Evolutionary conservation across 2,888 invertebrate species (phyloP), one percentile per base, ranked within the genome.

Genomic region (Hedychridium roseum): DNA sequence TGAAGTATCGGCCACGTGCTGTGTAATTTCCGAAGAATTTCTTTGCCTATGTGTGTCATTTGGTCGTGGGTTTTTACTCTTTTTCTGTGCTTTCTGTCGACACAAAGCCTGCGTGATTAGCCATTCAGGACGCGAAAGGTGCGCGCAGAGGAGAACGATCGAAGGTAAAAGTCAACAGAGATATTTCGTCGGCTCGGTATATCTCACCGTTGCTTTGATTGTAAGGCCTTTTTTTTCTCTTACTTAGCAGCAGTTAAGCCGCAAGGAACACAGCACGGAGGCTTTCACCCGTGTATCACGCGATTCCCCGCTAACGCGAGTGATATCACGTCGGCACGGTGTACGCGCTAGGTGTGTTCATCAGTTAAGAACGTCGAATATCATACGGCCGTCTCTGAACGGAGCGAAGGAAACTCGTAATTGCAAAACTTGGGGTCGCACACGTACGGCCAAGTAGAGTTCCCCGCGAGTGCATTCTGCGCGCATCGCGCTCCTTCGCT

Each of bases 391-490:
- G 42, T 20, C 14, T n/a, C n/a, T n/a, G n/a, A n/a, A n/a, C n/a
- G n/a, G n/a, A n/a, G n/a, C n/a, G n/a, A n/a, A n/a, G 18, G 34
- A 43, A 51, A 51, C 37, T 39, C 43, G 34, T 43, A 39, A 51
- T 36, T 30, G 20, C 20, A 20, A 23, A 39, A 17, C 26, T 14
- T 18, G 20, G 21, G 23, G 9, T 4, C 9, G 9, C 23, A 9
- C 9, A 23, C 4, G 9, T 23, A 9, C 5, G 4, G 23, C 23
- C 9, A 4, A 9, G 23, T 23, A 9, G 23, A 6, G 9, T 23
- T 23, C 14, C 28, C 3, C n/a, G 3, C 1, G 12, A 14, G 28
- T 9, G 28, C 1, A 28, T 28, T 14, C 12, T 9, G 5, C 2
- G n/a, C n/a, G n/a, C n/a, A n/a, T n/a, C n/a, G n/a, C n/a, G n/a